Conservation (phyloP, 1,140 invertebrate species). For the Macrotrachela quadricornifera region DNA sequence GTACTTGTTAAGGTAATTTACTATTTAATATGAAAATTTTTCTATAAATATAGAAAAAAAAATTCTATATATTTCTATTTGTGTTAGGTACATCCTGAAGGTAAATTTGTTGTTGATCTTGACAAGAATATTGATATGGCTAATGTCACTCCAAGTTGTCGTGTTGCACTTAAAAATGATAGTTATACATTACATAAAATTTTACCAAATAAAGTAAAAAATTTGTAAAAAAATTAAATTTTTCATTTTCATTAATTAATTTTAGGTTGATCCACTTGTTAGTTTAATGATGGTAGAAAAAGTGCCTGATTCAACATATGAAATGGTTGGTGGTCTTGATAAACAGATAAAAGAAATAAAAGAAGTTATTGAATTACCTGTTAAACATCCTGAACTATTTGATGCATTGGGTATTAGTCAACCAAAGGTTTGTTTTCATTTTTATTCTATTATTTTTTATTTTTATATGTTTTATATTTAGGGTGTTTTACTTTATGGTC, state of each 20-base stretch:
- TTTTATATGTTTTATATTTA: too few relatives aligned
- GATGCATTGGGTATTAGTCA: conserved; percentile 97
- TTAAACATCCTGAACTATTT: conserved; percentile 97
- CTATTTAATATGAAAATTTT: not conserved
- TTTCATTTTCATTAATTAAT: too few relatives aligned
- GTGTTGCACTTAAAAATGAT: conserved; percentile 91
- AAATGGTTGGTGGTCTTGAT: conserved; percentile 97
- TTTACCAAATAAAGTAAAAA: conserved; percentile 72
- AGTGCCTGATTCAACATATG: conserved; percentile 94
- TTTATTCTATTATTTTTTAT: too few relatives aligned
- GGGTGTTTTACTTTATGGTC: conserved; percentile 87
- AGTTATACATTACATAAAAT: conserved; percentile 98
- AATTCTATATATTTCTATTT: not conserved
- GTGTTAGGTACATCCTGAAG: conserved; percentile 75
- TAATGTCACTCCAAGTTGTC: conserved; percentile 84
- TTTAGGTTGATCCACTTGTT: conserved; percentile 65
- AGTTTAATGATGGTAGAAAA: conserved; percentile 99
- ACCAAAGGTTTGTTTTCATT: conserved; percentile 43
- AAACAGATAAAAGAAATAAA: conserved; percentile 99
- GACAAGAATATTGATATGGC: conserved; percentile 99
- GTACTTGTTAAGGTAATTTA: conserved; percentile 65
- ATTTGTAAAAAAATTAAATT: too few relatives aligned
- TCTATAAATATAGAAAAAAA: not conserved
- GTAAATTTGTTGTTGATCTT: conserved; percentile 97
- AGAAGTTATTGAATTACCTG: conserved; percentile 95